Percentiles rank a stretch among this genome's conserved stretches.
Conservation (phyloP, 1,140 invertebrate species). For the Geopemphigus sp. region DNA sequence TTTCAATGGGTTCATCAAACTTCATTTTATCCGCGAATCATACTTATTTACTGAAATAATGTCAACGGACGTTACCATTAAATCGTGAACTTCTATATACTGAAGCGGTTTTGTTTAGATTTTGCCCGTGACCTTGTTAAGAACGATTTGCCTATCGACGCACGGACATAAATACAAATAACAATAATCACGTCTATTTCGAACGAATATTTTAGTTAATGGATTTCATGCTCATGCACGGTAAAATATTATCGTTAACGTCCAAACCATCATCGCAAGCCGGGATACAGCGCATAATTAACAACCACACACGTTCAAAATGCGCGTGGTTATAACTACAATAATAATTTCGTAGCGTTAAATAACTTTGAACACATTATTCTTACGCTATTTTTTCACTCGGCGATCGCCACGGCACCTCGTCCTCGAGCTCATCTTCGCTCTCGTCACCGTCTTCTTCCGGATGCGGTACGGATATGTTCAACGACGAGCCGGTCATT, state of each 20-base stretch:
- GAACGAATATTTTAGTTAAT: too few relatives aligned
- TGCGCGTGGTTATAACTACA: not conserved
- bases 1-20: not conserved
- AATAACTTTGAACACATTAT: not conserved
- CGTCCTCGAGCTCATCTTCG: constrained; percentile 83
- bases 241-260: constrained; percentile 2
- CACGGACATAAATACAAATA: too few relatives aligned
- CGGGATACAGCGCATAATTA: not conserved
- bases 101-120: too few relatives aligned
- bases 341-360: too few relatives aligned
- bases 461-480: constrained; percentile 67
- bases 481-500: constrained; percentile 74
- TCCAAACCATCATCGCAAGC: not conserved
- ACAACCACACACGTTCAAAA: constrained; percentile 11
- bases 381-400: constrained; percentile 87
- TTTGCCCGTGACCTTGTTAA: too few relatives aligned
- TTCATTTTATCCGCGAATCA: not conserved
- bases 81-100: too few relatives aligned
- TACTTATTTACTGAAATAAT: not conserved
- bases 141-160: too few relatives aligned
- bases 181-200: too few relatives aligned
- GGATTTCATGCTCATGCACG: too few relatives aligned
- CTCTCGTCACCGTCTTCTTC: constrained; percentile 72
- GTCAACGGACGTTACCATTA: not conserved
- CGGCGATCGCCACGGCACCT: constrained; percentile 83